phyloP scores from a whole-genome alignment of 92 coral and sea anemone genomes.

The Parazoanthus darwini region DNA sequence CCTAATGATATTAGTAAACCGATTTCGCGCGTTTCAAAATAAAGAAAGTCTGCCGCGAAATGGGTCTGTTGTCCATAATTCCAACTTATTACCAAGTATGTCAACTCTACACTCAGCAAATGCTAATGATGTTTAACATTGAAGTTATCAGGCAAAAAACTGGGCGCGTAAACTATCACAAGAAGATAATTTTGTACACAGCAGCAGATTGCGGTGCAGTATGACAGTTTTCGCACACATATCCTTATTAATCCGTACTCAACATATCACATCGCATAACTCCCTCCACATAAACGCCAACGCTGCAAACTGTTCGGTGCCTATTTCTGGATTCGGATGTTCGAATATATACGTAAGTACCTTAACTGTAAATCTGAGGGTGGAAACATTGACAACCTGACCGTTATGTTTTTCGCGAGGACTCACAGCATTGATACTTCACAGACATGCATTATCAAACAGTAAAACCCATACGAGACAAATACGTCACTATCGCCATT shows the following conservation, averaged over 20 bases:
- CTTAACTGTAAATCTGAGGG: not conserved
- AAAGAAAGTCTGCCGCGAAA: constrained; percentile 38
- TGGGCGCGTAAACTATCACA: not conserved
- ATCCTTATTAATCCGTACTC: constrained; percentile 27
- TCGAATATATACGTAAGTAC: not conserved
- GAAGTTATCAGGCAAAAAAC: constrained; percentile 1
- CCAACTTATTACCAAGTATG: not conserved
- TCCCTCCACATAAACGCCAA: not conserved
- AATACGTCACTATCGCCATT: not conserved
- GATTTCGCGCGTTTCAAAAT: constrained; percentile 36
- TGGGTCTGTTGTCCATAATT: constrained; percentile 33
- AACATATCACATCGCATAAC: constrained; percentile 28
- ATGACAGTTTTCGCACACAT: constrained; percentile 19
- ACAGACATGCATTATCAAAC: not conserved
- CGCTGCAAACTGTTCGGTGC: not conserved
- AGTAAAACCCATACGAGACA: not conserved
- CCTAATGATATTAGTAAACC: constrained; percentile 34
- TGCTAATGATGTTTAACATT: not conserved
- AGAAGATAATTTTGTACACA: constrained; percentile 28
- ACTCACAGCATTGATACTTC: not conserved
- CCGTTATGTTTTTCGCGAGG: not conserved
- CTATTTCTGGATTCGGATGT: constrained; percentile 6
- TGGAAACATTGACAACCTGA: not conserved
- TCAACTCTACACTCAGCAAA: constrained; percentile 11
- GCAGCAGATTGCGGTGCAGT: constrained; percentile 17